A percentile compares a stretch with the other conserved stretches of the same genome.
These are phyloP conservation scores for Neotoma lepida DNA, from an alignment of 2,113 vertebrate genomes.

Conservation along the genomic window DNA sequence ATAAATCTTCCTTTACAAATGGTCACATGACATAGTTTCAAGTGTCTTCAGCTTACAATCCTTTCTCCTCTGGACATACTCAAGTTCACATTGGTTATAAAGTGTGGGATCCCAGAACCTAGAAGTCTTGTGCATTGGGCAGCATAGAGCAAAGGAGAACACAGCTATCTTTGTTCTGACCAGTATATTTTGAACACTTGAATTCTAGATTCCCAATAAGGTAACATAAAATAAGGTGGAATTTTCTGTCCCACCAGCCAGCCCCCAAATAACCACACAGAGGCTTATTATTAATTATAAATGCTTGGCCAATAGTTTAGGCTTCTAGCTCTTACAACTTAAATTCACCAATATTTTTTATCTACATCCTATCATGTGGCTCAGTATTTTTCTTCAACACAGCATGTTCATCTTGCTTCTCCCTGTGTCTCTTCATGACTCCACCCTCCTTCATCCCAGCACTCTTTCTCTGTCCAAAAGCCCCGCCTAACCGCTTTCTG, in stretches of 20 bases:
- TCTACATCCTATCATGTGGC: background rate
- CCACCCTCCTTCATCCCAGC: background rate
- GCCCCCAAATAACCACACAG: background rate
- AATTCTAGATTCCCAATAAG: conserved; percentile 52
- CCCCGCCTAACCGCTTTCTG: background rate
- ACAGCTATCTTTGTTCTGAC: conserved; percentile 8
- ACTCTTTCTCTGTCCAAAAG: background rate
- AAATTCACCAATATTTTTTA: background rate
- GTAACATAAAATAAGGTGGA: background rate
- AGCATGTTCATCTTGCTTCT: background rate
- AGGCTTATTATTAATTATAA: background rate
- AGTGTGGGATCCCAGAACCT: background rate
- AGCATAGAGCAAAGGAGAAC: background rate
- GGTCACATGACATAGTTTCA: conserved; percentile 26
- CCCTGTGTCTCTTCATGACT: background rate
- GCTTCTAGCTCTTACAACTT: background rate
- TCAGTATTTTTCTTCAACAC: background rate
- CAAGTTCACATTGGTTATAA: background rate
- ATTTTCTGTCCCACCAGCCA: background rate
- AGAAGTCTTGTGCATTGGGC: background rate
- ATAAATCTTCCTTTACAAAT: conserved; percentile 19
- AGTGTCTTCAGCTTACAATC: background rate
- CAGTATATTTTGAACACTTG: conserved; percentile 32
- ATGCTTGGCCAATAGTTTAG: background rate
- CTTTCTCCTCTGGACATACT: background rate